These are phyloP conservation scores for Poeciliopsis occidentalis DNA, from an alignment of 2,113 vertebrate genomes.

Conservation along the genomic window DNA sequence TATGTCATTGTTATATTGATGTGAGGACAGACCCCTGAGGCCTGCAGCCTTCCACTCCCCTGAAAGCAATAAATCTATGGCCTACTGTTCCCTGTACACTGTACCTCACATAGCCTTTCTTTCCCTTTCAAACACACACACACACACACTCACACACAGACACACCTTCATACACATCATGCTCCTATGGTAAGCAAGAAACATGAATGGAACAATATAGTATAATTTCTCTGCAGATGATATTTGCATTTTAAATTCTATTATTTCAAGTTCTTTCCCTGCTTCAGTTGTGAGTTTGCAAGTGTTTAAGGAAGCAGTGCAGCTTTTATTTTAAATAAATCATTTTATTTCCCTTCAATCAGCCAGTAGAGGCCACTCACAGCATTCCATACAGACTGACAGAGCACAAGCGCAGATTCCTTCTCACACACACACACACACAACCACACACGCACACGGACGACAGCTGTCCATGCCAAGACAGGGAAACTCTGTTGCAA, in stretches of 20 bases:
- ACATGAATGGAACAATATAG: not conserved
- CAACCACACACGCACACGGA: conserved; percentile 26
- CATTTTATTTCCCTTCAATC: conserved; percentile 85
- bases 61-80: conserved; percentile 80
- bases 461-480: conserved; percentile 65
- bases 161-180: not conserved
- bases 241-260: conserved; percentile 11
- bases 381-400: conserved; percentile 83
- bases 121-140: conserved; percentile 15
- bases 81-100: conserved; percentile 65
- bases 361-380: conserved; percentile 99
- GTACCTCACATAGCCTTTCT: conserved; percentile 37
- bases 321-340: conserved; percentile 74
- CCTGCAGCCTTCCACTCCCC: conserved; percentile 74
- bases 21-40: conserved; percentile 75
- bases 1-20: conserved; percentile 82
- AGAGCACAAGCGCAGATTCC: conserved; percentile 14
- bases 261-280: not conserved
- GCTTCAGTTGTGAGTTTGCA: conserved; percentile 1
- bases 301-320: not conserved
- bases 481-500: conserved; percentile 23
- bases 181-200: conserved; percentile 7
- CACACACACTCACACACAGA: not conserved
- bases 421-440: conserved; percentile 22
- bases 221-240: conserved; percentile 1